A percentile compares a stretch with the other conserved stretches of the same genome.
Conservation (phyloP, 2,888 invertebrate genomes). For the Ethmia dodecea region DNA sequence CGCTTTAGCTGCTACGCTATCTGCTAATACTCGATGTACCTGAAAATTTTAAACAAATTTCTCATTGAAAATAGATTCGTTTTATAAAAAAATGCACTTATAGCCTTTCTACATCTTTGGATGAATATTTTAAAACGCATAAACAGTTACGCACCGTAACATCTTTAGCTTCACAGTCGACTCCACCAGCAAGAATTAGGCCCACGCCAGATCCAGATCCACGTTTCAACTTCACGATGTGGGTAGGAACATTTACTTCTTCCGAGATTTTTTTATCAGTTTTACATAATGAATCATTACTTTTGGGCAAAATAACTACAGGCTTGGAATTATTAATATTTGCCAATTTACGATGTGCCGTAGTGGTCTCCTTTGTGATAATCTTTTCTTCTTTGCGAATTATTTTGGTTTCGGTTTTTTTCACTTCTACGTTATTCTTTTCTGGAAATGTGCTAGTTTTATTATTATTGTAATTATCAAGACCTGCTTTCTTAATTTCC, state of each 20-base stretch:
- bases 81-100: background rate
- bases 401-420: conserved; percentile 23
- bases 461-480: conserved; percentile 38
- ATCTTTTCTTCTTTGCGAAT: conserved; percentile 29
- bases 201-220: conserved; percentile 84
- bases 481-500: conserved; percentile 52
- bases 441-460: conserved; percentile 27
- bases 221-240: conserved; percentile 50
- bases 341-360: conserved; percentile 21
- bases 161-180: conserved; percentile 94
- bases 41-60: too few species aligned
- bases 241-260: conserved; percentile 38
- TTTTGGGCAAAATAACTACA: conserved; percentile 14
- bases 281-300: conserved; percentile 28
- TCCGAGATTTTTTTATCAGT: conserved; percentile 26
- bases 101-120: background rate
- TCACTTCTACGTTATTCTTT: conserved; percentile 18
- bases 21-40: conserved; percentile 92
- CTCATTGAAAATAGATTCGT: too few species aligned
- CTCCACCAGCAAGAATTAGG: conserved; percentile 91
- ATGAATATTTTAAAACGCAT: background rate
- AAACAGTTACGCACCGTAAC: conserved; percentile 82
- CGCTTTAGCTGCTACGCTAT: conserved; percentile 91
- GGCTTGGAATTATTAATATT: conserved; percentile 19
- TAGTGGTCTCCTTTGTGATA: conserved; percentile 23